Evolutionary conservation across 2,113 vertebrate species (phyloP).

Genomic region (Pogona vitticeps): DNA sequence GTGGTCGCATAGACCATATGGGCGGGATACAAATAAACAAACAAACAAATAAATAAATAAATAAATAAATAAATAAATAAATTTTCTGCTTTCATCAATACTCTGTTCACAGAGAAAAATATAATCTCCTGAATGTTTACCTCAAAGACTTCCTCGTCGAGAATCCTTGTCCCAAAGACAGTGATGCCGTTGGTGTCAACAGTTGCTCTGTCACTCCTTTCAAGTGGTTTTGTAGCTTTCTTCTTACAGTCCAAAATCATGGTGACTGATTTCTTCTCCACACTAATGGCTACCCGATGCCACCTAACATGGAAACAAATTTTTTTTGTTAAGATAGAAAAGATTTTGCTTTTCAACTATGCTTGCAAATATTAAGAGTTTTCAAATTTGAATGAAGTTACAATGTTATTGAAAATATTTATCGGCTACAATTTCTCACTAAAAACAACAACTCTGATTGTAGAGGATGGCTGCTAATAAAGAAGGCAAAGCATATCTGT

Average conservation of each 20-base stretch:
- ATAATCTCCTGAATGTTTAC: slow-evolving; percentile 70
- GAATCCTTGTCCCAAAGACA: slow-evolving; percentile 92
- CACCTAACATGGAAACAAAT: slow-evolving; percentile 79
- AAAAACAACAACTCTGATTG: slow-evolving; percentile 12
- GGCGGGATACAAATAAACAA: too few species aligned
- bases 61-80: too few species aligned
- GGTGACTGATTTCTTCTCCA: slow-evolving; percentile 95
- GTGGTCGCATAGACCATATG: too few species aligned
- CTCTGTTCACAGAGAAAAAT: not conserved
- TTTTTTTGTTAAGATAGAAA: slow-evolving; percentile 16
- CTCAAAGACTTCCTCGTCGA: slow-evolving; percentile 95
- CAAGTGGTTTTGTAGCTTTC: slow-evolving; percentile 88
- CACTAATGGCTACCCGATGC: slow-evolving; percentile 96
- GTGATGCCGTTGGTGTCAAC: slow-evolving; percentile 90
- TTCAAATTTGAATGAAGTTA: not conserved
- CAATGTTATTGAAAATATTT: not conserved
- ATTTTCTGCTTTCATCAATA: not conserved
- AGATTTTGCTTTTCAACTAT: not conserved
- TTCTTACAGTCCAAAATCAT: slow-evolving; percentile 96
- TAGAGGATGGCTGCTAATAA: too few species aligned
- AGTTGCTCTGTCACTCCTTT: slow-evolving; percentile 83
- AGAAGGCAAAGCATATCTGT: not conserved
- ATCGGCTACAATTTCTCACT: not conserved
- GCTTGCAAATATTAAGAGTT: not conserved
- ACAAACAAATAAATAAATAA: too few species aligned